A percentile compares a stretch with the other conserved stretches of the same genome.
phyloP scores from a whole-genome alignment of 2,113 vertebrate species.

The Erinaceus europaeus region DNA sequence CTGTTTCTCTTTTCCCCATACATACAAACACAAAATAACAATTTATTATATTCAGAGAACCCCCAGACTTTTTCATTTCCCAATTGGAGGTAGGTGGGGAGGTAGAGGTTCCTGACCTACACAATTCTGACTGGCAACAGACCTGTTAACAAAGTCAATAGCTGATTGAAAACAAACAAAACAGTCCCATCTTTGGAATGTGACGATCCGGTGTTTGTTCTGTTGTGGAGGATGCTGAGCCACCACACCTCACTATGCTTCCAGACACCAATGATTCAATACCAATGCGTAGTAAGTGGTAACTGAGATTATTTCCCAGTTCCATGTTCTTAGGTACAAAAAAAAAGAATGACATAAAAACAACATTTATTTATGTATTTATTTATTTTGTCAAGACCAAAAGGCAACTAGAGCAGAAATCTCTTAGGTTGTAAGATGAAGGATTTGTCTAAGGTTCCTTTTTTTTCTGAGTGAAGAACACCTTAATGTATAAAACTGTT shows the following conservation, averaged over 20 bases:
- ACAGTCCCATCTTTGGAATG: neutral
- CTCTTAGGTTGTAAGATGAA: neutral
- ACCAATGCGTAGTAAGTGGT: neutral
- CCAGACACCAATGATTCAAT: neutral
- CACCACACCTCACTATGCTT: neutral
- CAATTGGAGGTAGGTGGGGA: no score
- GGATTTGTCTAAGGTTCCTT: neutral
- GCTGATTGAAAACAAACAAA: neutral
- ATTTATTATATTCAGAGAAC: neutral
- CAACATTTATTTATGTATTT: neutral
- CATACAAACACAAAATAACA: neutral
- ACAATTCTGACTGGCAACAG: neutral
- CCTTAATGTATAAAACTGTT: neutral
- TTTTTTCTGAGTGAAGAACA: neutral
- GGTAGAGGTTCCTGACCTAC: neutral
- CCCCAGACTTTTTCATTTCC: neutral
- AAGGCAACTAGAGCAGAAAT: neutral
- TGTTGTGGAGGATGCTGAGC: neutral
- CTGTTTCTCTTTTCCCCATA: neutral
- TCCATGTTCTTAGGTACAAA: conserved; percentile 2
- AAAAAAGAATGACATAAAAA: no score
- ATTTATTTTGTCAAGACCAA: neutral
- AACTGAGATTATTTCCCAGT: neutral
- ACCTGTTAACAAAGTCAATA: neutral
- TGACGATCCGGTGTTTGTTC: neutral